Evolutionary conservation across 2,797 vertebrate genomes (phyloP).

Genomic region (Scyliorhinus canicula): DNA sequence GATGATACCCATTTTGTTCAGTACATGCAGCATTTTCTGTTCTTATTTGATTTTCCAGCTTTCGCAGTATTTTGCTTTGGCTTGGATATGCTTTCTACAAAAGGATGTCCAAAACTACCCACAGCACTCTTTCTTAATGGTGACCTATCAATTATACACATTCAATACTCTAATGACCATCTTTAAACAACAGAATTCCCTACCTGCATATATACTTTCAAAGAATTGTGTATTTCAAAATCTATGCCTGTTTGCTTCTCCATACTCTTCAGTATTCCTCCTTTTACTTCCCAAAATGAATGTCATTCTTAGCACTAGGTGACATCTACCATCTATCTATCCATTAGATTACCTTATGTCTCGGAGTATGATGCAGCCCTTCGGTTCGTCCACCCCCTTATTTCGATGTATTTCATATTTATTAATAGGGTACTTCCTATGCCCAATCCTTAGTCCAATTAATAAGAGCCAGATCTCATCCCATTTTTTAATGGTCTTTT

Average conservation of each 20-base stretch:
- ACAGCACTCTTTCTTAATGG: neutral
- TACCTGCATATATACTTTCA: neutral
- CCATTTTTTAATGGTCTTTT: neutral
- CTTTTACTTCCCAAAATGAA: neutral
- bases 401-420: neutral
- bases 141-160: neutral
- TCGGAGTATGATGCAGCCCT: neutral
- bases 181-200: neutral
- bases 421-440: neutral
- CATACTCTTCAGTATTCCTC: neutral
- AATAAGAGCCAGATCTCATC: neutral
- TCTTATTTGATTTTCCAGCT: neutral
- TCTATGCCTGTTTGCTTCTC: neutral
- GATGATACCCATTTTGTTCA: no score
- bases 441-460: neutral
- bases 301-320: neutral
- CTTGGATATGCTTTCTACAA: neutral
- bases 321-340: neutral
- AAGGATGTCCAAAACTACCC: neutral
- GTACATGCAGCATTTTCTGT: no score
- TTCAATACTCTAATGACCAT: neutral
- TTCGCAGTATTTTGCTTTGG: no score
- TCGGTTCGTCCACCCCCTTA: no score
- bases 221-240: neutral
- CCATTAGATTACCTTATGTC: neutral